Percentiles rank a stretch among this genome's conserved stretches.
Evolutionary conservation across 2,797 vertebrate species (phyloP).

Genomic region (Merluccius polli): DNA sequence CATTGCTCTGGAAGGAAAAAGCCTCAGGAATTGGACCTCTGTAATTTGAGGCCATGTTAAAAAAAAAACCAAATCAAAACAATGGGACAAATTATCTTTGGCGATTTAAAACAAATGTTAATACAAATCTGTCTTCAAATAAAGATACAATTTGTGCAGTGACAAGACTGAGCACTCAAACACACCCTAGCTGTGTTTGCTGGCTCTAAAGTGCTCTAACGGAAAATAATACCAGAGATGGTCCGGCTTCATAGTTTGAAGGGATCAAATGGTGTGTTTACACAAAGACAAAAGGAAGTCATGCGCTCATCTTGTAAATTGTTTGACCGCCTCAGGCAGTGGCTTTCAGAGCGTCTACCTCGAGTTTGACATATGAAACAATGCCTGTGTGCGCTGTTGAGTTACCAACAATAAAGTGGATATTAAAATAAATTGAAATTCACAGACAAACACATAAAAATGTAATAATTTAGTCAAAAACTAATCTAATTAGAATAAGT

Average conservation of each 20-base stretch:
- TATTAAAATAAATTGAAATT: background rate
- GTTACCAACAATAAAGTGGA: background rate
- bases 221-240: slow-evolving; percentile 14
- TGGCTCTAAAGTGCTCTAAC: slow-evolving; percentile 4
- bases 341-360: slow-evolving; percentile 62
- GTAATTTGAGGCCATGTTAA: slow-evolving; percentile 82
- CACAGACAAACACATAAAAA: background rate
- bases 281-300: slow-evolving; percentile 25
- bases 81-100: background rate
- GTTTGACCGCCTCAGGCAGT: slow-evolving; percentile 37
- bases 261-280: slow-evolving; percentile 26
- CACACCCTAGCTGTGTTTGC: slow-evolving; percentile 13
- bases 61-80: background rate
- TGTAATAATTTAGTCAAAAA: no score
- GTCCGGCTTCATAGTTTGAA: slow-evolving; percentile 26
- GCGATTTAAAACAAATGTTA: slow-evolving; percentile 20
- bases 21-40: slow-evolving; percentile 97
- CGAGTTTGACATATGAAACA: slow-evolving; percentile 43
- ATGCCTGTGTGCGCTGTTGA: slow-evolving; percentile 11
- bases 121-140: slow-evolving; percentile 17
- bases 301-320: slow-evolving; percentile 25
- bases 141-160: background rate
- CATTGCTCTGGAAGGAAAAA: slow-evolving; percentile 86
- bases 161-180: background rate
- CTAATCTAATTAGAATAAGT: background rate